A percentile compares a stretch with the other conserved stretches of the same genome.
phyloP scores from a whole-genome alignment of 2,888 invertebrate genomes.

The Nudaria mundana region DNA sequence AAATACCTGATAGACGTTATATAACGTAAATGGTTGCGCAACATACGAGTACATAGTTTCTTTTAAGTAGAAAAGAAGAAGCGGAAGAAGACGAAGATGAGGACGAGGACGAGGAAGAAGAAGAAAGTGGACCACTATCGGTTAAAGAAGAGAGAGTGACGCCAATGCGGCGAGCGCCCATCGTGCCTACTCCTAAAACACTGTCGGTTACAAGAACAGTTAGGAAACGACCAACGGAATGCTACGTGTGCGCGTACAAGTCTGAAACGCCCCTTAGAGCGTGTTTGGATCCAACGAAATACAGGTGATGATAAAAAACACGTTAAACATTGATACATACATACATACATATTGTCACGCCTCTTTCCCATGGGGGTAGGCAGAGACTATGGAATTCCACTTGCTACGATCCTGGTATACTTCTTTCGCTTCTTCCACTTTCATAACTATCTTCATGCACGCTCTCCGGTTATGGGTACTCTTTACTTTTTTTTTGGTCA shows the following conservation, averaged over 20 bases:
- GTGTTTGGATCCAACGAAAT: constrained; percentile 68
- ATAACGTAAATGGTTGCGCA: no score
- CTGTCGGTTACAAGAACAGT: constrained; percentile 43
- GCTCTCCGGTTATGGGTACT: no score
- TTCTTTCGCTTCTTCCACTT: no score
- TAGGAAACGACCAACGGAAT: constrained; percentile 60
- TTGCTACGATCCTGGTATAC: no score
- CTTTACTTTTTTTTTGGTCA: no score
- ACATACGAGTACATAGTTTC: not conserved
- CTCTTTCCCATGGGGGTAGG: no score
- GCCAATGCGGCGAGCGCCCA: constrained; percentile 28
- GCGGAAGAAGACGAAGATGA: constrained; percentile 47
- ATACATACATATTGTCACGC: no score
- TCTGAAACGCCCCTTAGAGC: constrained; percentile 55
- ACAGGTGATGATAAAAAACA: constrained; percentile 55
- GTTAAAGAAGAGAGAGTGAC: constrained; percentile 32
- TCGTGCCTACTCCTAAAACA: constrained; percentile 32
- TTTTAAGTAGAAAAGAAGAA: constrained; percentile 22
- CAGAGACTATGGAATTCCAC: no score
- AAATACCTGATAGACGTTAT: no score
- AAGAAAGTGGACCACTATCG: constrained; percentile 19
- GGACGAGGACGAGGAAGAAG: constrained; percentile 55
- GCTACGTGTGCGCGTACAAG: constrained; percentile 68
- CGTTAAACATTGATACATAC: no score
- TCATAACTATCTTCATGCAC: no score